Evolutionary conservation across 2,797 vertebrate genomes (phyloP), one percentile per base, ranked within the genome.

Genomic region (Lutjanus argentimaculatus): DNA sequence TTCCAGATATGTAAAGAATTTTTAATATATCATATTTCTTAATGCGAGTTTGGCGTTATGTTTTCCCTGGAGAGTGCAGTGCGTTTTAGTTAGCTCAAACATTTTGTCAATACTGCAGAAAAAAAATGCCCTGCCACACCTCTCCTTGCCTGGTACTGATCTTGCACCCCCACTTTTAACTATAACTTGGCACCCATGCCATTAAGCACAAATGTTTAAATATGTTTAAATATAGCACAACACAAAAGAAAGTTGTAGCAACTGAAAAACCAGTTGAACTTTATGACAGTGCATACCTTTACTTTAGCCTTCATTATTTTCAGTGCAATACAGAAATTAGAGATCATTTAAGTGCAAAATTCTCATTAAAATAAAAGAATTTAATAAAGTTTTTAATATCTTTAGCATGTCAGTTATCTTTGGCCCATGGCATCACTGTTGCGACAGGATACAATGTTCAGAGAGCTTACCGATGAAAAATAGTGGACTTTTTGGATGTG

Each of bases 401-500:
- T 19, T 46, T 12, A 75, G 21, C 14, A 16, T 36, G 13, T 6
- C 40, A 48, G n/a, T 65, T 82, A 16, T 58, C 55, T 56, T 85
- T 63, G 42, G 40, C 21, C 19, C 1, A 1, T 15, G 1, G 15
- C 21, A 2, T 67, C 40, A 53, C 1, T 45, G 36, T 19, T 52
- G 30, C 7, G 1, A 48, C 30, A 64, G 48, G 43, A 61, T 65
- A 55, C 49, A 72, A 42, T 78, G 76, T 63, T 84, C 45, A 66
- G 62, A 79, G 62, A 58, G 45, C 36, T 45, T 75, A 43, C 22
- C 8, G 22, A 45, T 67, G 46, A 80, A 76, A 90, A 84, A 55
- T n/a, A 40, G 36, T 12, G n/a, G 67, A 79, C 13, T 68, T 68
- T 67, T 82, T 74, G 66, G 77, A 86, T 75, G 57, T 72, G 67